Conservation (phyloP, 2,888 invertebrate genomes). For the Graphium colonna region DNA sequence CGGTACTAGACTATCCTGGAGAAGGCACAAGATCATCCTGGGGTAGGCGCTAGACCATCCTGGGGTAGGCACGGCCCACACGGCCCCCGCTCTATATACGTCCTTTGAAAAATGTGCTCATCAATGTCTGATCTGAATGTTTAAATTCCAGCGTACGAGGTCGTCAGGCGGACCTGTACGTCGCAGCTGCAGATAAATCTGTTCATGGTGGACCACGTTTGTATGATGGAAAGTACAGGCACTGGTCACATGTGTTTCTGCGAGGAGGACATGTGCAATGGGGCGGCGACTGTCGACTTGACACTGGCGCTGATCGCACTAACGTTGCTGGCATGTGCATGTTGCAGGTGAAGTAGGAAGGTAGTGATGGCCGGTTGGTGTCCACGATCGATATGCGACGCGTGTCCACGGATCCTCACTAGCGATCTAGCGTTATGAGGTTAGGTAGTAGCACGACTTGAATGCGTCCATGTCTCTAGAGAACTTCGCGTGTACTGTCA, state of each 20-base stretch:
- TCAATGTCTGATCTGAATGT: too few species aligned
- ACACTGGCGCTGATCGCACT: constrained; percentile 49
- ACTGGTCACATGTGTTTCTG: constrained; percentile 99
- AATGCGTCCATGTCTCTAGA: too few species aligned
- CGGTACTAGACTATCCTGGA: too few species aligned
- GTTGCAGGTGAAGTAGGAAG: constrained; percentile 70
- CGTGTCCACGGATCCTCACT: constrained; percentile 12
- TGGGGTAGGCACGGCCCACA: too few species aligned
- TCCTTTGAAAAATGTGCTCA: too few species aligned
- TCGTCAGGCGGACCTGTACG: constrained; percentile 94
- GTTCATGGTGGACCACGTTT: constrained; percentile 99
- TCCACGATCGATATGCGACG: constrained; percentile 41
- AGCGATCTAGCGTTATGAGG: too few species aligned
- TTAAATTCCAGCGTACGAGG: constrained; percentile 89
- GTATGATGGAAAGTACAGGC: constrained; percentile 99
- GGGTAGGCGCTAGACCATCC: too few species aligned
- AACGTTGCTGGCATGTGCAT: constrained; percentile 68
- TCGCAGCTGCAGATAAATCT: constrained; percentile 96
- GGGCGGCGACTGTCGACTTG: constrained; percentile 45
- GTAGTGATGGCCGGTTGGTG: constrained; percentile 42
- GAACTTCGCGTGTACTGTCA: too few species aligned
- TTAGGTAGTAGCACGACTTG: too few species aligned
- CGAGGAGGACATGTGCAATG: constrained; percentile 97
- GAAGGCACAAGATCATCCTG: too few species aligned
- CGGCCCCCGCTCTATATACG: too few species aligned